Base-by-base conservation (phyloP, 2,113 vertebrate genomes). In the Apistogramma diplotaenia region DNA sequence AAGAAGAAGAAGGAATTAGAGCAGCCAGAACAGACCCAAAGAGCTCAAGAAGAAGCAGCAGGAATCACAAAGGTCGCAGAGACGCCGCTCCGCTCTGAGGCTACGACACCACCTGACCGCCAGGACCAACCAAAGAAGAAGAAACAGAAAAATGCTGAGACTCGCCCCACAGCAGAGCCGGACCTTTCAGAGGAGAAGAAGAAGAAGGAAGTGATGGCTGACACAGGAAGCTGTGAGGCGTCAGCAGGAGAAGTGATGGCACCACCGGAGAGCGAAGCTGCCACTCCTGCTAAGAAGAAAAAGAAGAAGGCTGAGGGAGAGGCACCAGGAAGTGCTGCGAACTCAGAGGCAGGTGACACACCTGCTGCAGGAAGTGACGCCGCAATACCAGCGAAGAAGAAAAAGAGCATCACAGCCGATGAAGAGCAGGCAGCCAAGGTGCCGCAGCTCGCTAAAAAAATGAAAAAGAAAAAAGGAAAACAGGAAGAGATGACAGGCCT, bases 381-480 rank as follows among this genome's bases (percentile, higher is more conserved):
- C 65, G 0, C 16, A 18, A 27, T 13, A 4, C 6, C 40, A 11
- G 60, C 4, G 29, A 86, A 73, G 72, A 81, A 74, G 53, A 87
- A 70, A 8, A 85, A 35, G 33, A 76, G 12, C 1, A 2, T 40
- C 0, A 54, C 27, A 23, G 13, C 60, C 3, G 12, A 43, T 31
- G 31, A 61, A 27, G 59, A 4, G 0, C 62, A 53, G 18, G 27
- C n/a, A 29, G 23, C 37, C 4, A 73, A 7, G 43, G 4, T 1
- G n/a, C 43, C 56, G 15, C 46, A 78, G 23, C 15, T n/a, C 33
- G 1, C 0, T 9, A 33, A 67, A 35, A 89, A 89, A 76, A 91
- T 70, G 49, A 76, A 15, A 1, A 85, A 83, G 76, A 88, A 85
- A 37, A 81, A 51, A 8, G 29, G 16, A 6, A 81, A 79, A 31